Conservation (phyloP, 2,888 invertebrate species). For the Trichogramma evanescens region DNA sequence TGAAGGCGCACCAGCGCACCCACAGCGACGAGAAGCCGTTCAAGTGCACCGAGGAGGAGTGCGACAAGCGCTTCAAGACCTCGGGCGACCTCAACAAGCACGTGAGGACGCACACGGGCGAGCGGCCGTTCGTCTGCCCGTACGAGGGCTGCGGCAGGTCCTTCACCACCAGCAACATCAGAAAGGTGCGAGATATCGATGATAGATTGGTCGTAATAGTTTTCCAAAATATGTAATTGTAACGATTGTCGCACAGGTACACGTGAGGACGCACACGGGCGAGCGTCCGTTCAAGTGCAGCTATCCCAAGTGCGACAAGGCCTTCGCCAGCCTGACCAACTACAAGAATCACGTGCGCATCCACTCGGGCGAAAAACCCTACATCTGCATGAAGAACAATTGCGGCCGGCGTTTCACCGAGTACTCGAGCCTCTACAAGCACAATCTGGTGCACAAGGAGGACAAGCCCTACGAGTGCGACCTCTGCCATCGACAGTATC, state of each 20-base stretch:
- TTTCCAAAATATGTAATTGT: neutral
- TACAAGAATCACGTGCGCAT: conserved; percentile 63
- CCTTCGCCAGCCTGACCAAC: conserved; percentile 63
- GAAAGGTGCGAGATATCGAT: conserved; percentile 48
- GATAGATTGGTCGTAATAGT: neutral
- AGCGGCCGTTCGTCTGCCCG: conserved; percentile 40
- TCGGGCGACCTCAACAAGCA: conserved; percentile 58
- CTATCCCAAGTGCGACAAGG: conserved; percentile 54
- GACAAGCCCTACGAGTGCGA: conserved; percentile 55
- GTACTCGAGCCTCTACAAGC: conserved; percentile 64
- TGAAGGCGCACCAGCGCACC: conserved; percentile 54
- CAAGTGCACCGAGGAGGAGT: conserved; percentile 50
- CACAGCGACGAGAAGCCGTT: conserved; percentile 58
- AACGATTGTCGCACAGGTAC: conserved; percentile 42
- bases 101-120: conserved; percentile 55
- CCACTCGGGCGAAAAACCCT: conserved; percentile 64
- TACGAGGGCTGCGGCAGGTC: conserved; percentile 56
- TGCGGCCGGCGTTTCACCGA: conserved; percentile 63
- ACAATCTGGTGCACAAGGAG: conserved; percentile 55
- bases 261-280: conserved; percentile 62
- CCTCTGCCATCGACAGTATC: conserved; percentile 55
- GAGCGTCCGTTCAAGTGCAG: conserved; percentile 60
- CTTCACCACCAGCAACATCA: conserved; percentile 63
- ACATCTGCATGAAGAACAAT: conserved; percentile 55
- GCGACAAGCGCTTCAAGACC: conserved; percentile 56